phyloP scores from a whole-genome alignment of 2,888 invertebrate genomes.

The Eumerus sabulonum region DNA sequence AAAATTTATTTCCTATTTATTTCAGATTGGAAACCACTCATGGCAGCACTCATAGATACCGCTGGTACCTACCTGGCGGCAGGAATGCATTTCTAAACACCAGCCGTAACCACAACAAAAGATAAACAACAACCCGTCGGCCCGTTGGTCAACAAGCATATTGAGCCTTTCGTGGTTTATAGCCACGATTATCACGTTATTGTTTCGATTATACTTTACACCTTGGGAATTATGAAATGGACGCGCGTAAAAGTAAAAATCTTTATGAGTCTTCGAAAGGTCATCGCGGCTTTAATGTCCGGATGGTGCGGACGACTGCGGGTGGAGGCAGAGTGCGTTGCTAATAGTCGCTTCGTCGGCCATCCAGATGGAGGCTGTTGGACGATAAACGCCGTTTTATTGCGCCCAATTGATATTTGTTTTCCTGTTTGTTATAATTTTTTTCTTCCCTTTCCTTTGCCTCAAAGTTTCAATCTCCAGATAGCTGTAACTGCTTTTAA shows the following conservation, averaged over 20 bases:
- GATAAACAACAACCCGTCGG: conserved; percentile 32
- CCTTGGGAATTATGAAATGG: conserved; percentile 40
- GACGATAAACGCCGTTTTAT: conserved; percentile 37
- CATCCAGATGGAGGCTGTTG: conserved; percentile 41
- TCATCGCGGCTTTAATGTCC: conserved; percentile 13
- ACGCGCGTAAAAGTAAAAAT: conserved; percentile 24
- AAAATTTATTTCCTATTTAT: conserved; percentile 40
- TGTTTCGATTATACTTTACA: conserved; percentile 56
- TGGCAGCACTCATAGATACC: conserved; percentile 1
- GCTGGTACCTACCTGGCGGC: not conserved
- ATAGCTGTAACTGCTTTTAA: conserved; percentile 31
- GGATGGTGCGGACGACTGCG: not conserved
- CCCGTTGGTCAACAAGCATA: conserved; percentile 12
- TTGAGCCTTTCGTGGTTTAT: conserved; percentile 48
- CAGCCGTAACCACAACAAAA: conserved; percentile 43
- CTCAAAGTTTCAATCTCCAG: not conserved
- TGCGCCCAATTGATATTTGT: conserved; percentile 41
- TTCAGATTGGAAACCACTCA: conserved; percentile 10
- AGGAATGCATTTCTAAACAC: conserved; percentile 34
- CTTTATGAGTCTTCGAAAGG: conserved; percentile 39
- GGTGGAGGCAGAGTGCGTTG: conserved; percentile 12
- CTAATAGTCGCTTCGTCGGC: conserved; percentile 10
- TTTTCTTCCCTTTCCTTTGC: too few relatives aligned
- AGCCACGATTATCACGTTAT: conserved; percentile 50
- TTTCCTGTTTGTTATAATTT: conserved; percentile 11